These are phyloP conservation scores for Papilio aristodemus DNA, from an alignment of 1,140 invertebrate genomes.

Conservation along the genomic window DNA sequence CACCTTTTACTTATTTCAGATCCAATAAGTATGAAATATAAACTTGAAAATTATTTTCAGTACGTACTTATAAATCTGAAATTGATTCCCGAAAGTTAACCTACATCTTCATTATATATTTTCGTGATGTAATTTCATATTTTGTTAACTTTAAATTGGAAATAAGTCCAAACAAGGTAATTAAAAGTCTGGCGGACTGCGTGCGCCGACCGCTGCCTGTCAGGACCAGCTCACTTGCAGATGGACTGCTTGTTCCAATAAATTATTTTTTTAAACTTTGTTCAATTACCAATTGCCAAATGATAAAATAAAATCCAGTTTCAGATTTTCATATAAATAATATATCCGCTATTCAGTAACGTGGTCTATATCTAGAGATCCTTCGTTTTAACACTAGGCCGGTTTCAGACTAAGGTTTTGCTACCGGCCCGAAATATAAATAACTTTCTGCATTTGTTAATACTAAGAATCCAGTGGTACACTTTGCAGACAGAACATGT, in stretches of 20 bases:
- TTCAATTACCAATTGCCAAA: too few species aligned
- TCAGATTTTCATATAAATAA: too few species aligned
- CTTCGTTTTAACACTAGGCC: too few species aligned
- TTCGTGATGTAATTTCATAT: not conserved
- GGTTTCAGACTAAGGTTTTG: too few species aligned
- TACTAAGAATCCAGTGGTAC: not conserved
- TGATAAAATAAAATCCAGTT: too few species aligned
- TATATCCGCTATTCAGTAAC: too few species aligned
- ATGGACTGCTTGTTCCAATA: not conserved
- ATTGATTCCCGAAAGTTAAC: not conserved
- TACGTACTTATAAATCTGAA: not conserved
- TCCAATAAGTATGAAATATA: too few species aligned
- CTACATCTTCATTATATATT: not conserved
- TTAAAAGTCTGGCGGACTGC: conserved; percentile 1
- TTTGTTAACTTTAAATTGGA: conserved; percentile 13
- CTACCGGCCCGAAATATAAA: not conserved
- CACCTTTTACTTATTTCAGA: too few species aligned
- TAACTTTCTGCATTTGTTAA: not conserved
- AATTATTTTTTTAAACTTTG: too few species aligned
- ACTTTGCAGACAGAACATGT: not conserved
- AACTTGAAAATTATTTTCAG: too few species aligned
- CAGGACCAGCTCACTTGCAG: not conserved
- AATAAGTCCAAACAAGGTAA: conserved; percentile 15
- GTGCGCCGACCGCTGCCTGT: not conserved
- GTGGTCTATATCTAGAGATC: too few species aligned